Percentiles rank a stretch among this genome's conserved stretches.
Conservation (phyloP, 2,113 vertebrate species). For the Semnornis frantzii region DNA sequence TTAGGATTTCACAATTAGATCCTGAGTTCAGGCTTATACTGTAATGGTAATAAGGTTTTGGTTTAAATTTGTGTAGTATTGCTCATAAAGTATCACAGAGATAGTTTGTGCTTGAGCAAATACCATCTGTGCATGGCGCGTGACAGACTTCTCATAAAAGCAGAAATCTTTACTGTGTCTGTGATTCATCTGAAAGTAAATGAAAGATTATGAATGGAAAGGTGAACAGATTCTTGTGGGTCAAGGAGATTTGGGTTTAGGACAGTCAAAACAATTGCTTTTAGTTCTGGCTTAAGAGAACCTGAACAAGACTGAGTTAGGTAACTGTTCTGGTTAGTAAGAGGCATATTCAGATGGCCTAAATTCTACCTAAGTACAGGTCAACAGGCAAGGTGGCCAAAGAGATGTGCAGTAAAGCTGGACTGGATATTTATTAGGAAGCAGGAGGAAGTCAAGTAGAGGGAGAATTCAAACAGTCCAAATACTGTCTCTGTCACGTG, state of each 20-base stretch:
- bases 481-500: background rate
- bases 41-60: background rate
- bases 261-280: background rate
- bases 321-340: slow-evolving; percentile 12
- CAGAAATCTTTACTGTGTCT: background rate
- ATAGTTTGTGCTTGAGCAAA: background rate
- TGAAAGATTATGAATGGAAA: background rate
- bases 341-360: background rate
- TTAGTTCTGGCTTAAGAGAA: background rate
- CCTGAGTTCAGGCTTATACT: background rate
- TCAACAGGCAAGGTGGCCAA: background rate
- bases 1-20: background rate
- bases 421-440: background rate
- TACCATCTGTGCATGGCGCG: background rate
- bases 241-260: background rate
- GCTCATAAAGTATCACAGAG: background rate
- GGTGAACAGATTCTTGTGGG: background rate
- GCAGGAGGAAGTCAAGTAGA: background rate
- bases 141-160: background rate
- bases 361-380: background rate
- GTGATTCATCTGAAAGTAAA: background rate
- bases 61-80: background rate
- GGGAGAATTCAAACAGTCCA: background rate
- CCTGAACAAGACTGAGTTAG: background rate
- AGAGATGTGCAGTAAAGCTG: background rate